Evolutionary conservation across 2,888 invertebrate species (phyloP).

Genomic region (Physocephala rufipes): DNA sequence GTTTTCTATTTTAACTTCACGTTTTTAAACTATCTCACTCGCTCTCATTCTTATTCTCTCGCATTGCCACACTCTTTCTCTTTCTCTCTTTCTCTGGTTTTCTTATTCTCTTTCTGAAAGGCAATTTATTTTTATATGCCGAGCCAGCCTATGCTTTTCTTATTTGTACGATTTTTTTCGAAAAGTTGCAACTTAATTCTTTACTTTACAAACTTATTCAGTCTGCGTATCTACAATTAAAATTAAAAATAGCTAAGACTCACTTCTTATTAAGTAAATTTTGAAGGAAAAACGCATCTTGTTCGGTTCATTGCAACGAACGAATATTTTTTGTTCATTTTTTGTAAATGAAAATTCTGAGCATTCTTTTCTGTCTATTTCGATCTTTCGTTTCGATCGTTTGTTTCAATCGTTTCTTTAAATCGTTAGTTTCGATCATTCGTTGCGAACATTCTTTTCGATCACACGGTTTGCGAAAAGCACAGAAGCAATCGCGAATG

Average conservation of each 20-base stretch:
- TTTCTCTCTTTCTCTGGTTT: constrained; percentile 11
- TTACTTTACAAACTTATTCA: not conserved
- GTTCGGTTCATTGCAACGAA: not conserved
- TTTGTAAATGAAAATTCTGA: not conserved
- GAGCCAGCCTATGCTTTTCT: not conserved
- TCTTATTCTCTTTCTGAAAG: not conserved
- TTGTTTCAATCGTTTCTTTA: no score
- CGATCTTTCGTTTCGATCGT: not conserved
- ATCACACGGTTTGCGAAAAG: not conserved
- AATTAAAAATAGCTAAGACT: not conserved
- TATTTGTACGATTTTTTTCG: not conserved
- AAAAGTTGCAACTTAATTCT: not conserved
- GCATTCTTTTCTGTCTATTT: not conserved
- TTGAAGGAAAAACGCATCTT: not conserved
- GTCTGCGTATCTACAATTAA: not conserved
- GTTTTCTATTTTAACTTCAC: not conserved
- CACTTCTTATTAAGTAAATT: not conserved
- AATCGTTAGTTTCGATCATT: no score
- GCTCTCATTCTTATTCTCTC: no score
- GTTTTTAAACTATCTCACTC: no score
- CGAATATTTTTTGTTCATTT: not conserved
- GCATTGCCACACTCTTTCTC: not conserved
- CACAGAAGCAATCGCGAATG: not conserved
- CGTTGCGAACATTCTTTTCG: not conserved
- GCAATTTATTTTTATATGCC: not conserved